Evolutionary conservation across 2,113 vertebrate genomes (phyloP), one percentile per base, ranked within the genome.

Genomic region (Dinomys branickii): DNA sequence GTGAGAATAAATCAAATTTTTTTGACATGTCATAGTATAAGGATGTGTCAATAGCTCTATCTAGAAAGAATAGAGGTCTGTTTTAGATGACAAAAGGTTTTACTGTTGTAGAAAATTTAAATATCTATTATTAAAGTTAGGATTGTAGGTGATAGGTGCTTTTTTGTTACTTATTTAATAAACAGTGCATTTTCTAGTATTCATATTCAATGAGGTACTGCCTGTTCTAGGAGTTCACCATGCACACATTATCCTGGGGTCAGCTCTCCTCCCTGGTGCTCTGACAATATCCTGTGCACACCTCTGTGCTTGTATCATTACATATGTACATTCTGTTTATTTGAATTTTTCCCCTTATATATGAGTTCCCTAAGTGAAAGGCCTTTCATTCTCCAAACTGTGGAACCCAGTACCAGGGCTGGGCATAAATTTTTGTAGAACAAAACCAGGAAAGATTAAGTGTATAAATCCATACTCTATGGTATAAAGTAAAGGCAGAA

Each of bases 121-220:
- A 28, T 63, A 63, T 44, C 26, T 38, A 75, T 3, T 81, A 33
- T 82, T 95, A 80, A 87, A 61, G 75, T 75, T 50, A 84, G 20
- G 8, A 84, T 80, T 85, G 26, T 92, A 52, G 7, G 28, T 81
- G 22, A 26, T 6, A 90, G 35, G 87, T 71, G 13, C 5, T 50
- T 91, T 75, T 90, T 82, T 80, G 44, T 35, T 83, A 85, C 12
- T 59, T 13, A 90, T 54, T 91, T 89, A 82, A 69, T n/a, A 65
- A 93, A 69, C 1, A 56, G 5, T 63, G 3, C 44, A 38, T 69
- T 69, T 84, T 65, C 7, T 91, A 63, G 20, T 44, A 47, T 9
- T 35, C 78, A n/a, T 7, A 26, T 91, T 58, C 28, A 65, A 3
- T 56, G 28, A 63, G 12, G 7, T 10, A 9, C 50, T 35, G 7